A percentile compares a stretch with the other conserved stretches of the same genome.
phyloP scores from a whole-genome alignment of 37 sponge, comb jelly and placozoan genomes.

The Oopsacas minuta region DNA sequence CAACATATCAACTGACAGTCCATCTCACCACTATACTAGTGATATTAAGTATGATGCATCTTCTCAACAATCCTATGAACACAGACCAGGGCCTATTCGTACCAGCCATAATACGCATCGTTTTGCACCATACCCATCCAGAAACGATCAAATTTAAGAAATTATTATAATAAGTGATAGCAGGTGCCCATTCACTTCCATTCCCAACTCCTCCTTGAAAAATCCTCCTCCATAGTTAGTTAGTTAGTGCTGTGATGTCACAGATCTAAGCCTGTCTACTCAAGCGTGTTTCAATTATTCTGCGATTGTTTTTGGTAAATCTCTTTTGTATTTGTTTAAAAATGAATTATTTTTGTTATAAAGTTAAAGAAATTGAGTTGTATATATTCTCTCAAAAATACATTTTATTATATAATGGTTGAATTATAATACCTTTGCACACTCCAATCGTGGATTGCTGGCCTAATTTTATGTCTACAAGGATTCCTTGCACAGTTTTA shows the following conservation, averaged over 20 bases:
- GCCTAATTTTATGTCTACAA: too few relatives aligned
- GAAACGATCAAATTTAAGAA: not conserved
- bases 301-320: too few relatives aligned
- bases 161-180: not conserved
- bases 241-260: not conserved
- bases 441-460: too few relatives aligned
- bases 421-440: not conserved
- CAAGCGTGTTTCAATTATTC: not conserved
- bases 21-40: not conserved
- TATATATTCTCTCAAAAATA: not conserved
- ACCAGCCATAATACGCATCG: too few relatives aligned
- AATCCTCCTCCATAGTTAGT: not conserved
- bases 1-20: not conserved
- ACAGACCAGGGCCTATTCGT: too few relatives aligned
- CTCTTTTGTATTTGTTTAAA: too few relatives aligned
- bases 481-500: too few relatives aligned
- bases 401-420: not conserved
- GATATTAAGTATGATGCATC: too few relatives aligned
- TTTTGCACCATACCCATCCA: too few relatives aligned
- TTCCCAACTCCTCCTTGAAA: slow-evolving; percentile 1
- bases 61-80: too few relatives aligned
- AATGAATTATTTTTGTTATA: too few relatives aligned
- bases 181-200: not conserved
- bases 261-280: slow-evolving; percentile 19
- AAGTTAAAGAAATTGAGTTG: not conserved